Conservation (phyloP, 2,888 invertebrate species). For the Acleris sparsana region DNA sequence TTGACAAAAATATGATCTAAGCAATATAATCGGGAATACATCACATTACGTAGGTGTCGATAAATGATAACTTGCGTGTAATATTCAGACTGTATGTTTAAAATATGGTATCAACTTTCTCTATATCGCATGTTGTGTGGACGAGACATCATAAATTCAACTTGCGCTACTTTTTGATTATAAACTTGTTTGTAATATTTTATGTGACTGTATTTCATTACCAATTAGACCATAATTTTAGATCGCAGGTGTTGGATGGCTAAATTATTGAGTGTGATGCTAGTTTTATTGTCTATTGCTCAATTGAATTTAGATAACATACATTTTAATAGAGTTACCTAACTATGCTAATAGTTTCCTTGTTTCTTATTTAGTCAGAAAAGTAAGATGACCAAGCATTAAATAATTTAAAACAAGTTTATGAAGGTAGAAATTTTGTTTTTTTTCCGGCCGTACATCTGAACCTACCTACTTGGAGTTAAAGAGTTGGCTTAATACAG, state of each 20-base stretch:
- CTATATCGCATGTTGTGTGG: constrained; percentile 27
- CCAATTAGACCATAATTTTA: constrained; percentile 25
- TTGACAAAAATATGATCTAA: too few species aligned
- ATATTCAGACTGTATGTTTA: constrained; percentile 12
- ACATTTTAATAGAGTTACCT: not conserved
- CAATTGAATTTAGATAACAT: not conserved
- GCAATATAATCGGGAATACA: too few species aligned
- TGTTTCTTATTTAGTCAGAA: not conserved
- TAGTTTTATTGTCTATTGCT: not conserved
- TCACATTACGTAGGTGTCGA: constrained; percentile 19
- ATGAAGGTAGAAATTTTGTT: too few species aligned
- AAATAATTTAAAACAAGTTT: not conserved
- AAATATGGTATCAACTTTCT: constrained; percentile 33
- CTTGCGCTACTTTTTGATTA: constrained; percentile 35
- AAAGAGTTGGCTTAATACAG: too few species aligned
- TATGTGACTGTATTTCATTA: constrained; percentile 24
- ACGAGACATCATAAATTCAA: constrained; percentile 38
- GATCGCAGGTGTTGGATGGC: constrained; percentile 15
- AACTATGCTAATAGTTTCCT: constrained; percentile 3
- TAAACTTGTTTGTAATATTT: constrained; percentile 23
- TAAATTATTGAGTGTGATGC: constrained; percentile 2
- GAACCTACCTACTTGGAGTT: too few species aligned
- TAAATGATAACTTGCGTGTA: constrained; percentile 10
- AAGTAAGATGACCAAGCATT: not conserved
- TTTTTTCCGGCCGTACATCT: too few species aligned